Evolutionary conservation across 2,888 invertebrate species (phyloP).

Genomic region (Agrotis exclamationis): DNA sequence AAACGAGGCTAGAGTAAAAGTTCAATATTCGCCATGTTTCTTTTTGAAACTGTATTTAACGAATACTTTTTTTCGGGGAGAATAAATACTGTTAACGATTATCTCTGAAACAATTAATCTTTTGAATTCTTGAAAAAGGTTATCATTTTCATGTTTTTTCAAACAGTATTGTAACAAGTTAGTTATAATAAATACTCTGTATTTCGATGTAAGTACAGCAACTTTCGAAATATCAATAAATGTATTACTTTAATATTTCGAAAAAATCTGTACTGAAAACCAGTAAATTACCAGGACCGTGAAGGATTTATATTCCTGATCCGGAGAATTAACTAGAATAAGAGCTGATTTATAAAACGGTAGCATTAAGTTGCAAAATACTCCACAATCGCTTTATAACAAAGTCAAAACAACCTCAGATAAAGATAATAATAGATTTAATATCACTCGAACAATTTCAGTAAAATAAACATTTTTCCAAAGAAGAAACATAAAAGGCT

Average conservation of each 20-base stretch:
- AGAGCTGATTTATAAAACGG: conserved; percentile 23
- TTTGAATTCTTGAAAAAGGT: too few relatives aligned
- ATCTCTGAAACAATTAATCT: too few relatives aligned
- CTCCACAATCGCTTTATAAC: conserved; percentile 3
- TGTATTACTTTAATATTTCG: too few relatives aligned
- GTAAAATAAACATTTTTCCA: not conserved
- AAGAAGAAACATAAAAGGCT: conserved; percentile 5
- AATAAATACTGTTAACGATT: too few relatives aligned
- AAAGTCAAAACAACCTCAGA: conserved; percentile 15
- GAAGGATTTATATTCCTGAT: conserved; percentile 15
- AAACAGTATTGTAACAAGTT: too few relatives aligned
- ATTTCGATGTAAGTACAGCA: not conserved
- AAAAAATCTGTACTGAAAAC: not conserved
- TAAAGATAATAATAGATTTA: conserved; percentile 25
- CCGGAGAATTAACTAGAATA: conserved; percentile 6
- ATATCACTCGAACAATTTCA: conserved; percentile 9
- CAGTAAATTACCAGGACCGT: not conserved
- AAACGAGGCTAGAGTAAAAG: not conserved
- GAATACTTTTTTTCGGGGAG: too few relatives aligned
- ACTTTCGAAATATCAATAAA: too few relatives aligned
- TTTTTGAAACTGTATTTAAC: not conserved
- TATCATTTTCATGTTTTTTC: not conserved
- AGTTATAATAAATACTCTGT: not conserved
- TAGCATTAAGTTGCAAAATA: conserved; percentile 19
- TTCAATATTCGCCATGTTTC: not conserved